Percentiles rank a stretch among this genome's conserved stretches.
Evolutionary conservation across 2,888 invertebrate genomes (phyloP).

Genomic region (Adelognathus sp.): DNA sequence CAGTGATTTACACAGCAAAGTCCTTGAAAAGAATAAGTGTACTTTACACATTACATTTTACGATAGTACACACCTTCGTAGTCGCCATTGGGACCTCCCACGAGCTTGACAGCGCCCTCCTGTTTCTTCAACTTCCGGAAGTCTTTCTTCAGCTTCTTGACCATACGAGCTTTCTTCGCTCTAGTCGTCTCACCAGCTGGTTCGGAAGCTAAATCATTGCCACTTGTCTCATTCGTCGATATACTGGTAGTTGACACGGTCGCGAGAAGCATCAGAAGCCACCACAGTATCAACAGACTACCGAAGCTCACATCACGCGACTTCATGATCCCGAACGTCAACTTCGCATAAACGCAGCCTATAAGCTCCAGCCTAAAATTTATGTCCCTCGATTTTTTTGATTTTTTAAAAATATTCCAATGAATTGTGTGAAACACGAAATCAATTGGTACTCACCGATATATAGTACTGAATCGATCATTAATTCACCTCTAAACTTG

Average conservation of each 20-base stretch:
- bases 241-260: constrained; percentile 10
- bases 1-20: no score
- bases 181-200: constrained; percentile 17
- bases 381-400: no score
- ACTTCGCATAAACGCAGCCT: constrained; percentile 1
- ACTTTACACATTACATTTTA: background rate
- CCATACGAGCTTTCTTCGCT: constrained; percentile 83
- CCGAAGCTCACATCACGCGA: constrained; percentile 1
- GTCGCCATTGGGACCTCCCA: constrained; percentile 83
- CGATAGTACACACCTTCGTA: constrained; percentile 86
- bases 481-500: no score
- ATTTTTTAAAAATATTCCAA: no score
- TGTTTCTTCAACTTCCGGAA: constrained; percentile 87
- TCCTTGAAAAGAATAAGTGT: no score
- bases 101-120: constrained; percentile 88
- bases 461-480: no score
- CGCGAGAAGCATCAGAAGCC: constrained; percentile 11
- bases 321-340: constrained; percentile 6
- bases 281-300: constrained; percentile 44
- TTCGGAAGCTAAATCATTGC: background rate
- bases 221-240: background rate
- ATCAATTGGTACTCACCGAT: no score
- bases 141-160: constrained; percentile 87
- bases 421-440: no score
- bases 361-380: no score